These are phyloP conservation scores for Ciconia maguari DNA, from an alignment of 2,113 vertebrate genomes.

Conservation along the genomic window DNA sequence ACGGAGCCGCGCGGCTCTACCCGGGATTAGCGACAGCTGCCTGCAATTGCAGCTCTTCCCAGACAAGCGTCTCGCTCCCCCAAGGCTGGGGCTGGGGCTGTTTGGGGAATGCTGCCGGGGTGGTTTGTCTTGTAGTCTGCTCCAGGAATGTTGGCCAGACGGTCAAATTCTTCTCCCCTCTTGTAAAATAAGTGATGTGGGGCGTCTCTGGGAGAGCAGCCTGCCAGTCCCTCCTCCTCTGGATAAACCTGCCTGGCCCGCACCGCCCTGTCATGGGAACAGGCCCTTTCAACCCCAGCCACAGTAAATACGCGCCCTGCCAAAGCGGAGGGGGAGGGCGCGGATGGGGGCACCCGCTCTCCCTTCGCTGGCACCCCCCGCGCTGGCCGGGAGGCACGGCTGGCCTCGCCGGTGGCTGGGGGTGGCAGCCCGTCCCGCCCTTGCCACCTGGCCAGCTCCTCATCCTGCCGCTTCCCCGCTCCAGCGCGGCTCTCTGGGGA, in stretches of 20 bases:
- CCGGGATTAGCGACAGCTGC: conserved; percentile 44
- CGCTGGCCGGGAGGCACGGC: neutral
- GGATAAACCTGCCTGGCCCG: conserved; percentile 70
- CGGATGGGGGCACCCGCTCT: fast-evolving
- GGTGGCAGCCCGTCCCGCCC: neutral
- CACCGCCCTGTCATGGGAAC: conserved; percentile 62
- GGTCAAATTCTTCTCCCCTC: conserved; percentile 72
- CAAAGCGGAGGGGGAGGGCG: conserved; percentile 34
- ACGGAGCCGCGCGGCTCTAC: neutral
- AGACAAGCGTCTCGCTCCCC: conserved; percentile 60
- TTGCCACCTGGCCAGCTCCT: conserved; percentile 13
- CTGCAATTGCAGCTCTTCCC: conserved; percentile 62
- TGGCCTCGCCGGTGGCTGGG: neutral
- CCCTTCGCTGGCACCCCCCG: neutral
- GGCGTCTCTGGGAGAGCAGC: conserved; percentile 62
- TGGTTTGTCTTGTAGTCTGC: conserved; percentile 71
- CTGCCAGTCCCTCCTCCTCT: conserved; percentile 60
- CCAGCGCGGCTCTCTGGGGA: neutral
- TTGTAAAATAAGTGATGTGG: conserved; percentile 69
- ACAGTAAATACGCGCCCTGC: conserved; percentile 26
- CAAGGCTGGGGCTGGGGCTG: conserved; percentile 67
- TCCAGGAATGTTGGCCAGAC: conserved; percentile 74
- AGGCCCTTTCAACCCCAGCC: conserved; percentile 49
- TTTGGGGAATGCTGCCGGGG: conserved; percentile 68
- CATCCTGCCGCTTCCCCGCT: neutral